These are phyloP conservation scores for Caenorhabditis panamensis DNA, from an alignment of 2,888 invertebrate genomes.

Conservation along the genomic window DNA sequence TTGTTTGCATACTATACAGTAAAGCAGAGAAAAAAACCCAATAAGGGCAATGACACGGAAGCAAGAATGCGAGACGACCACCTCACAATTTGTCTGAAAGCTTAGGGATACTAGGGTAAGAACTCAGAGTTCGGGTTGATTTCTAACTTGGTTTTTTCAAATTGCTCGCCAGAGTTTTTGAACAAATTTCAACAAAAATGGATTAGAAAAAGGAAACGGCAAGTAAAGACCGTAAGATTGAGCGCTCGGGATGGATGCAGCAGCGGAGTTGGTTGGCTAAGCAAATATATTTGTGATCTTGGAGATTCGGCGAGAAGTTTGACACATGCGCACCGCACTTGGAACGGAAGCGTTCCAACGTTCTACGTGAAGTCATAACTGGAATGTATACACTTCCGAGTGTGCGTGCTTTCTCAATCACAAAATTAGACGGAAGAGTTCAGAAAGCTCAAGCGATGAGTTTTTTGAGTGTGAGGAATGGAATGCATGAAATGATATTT, in stretches of 20 bases:
- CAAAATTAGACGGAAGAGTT: background rate
- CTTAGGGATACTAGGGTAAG: too few relatives aligned
- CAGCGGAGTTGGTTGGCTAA: slow-evolving; percentile 27
- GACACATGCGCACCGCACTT: slow-evolving; percentile 40
- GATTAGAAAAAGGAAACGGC: slow-evolving; percentile 15
- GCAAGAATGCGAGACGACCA: too few relatives aligned
- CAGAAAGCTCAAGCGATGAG: background rate
- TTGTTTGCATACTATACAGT: slow-evolving; percentile 48
- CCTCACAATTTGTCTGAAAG: background rate
- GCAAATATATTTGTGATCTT: slow-evolving; percentile 59
- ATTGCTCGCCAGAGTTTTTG: too few relatives aligned
- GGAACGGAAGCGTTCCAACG: slow-evolving; percentile 28
- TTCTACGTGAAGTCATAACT: slow-evolving; percentile 35
- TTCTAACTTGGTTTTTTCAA: too few relatives aligned
- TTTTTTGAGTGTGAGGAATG: too few relatives aligned
- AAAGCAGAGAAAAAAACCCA: slow-evolving; percentile 14
- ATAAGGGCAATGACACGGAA: slow-evolving; percentile 15
- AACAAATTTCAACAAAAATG: slow-evolving; percentile 1
- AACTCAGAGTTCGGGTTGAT: too few relatives aligned
- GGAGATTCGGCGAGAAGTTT: slow-evolving; percentile 53
- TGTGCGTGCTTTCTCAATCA: background rate
- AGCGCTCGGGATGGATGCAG: slow-evolving; percentile 15
- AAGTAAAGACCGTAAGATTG: slow-evolving; percentile 14
- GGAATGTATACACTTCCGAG: slow-evolving; percentile 20
- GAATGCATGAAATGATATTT: background rate